Conservation (phyloP, 2,113 vertebrate species). For the Alces alces region DNA sequence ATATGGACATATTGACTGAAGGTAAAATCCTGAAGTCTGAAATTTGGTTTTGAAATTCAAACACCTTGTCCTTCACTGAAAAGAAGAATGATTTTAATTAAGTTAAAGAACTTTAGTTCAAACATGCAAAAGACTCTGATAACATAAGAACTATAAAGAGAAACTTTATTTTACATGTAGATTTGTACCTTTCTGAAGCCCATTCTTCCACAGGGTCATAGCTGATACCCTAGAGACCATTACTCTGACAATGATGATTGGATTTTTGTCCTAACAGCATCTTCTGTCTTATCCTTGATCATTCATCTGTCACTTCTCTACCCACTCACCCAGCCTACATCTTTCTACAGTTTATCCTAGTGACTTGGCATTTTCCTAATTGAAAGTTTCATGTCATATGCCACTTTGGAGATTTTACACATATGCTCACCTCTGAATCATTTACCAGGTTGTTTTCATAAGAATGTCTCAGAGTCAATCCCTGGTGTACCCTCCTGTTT, state of each 20-base stretch:
- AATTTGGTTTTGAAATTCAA: neutral
- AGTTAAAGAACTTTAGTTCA: neutral
- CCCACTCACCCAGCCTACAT: neutral
- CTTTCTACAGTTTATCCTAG: neutral
- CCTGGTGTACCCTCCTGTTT: neutral
- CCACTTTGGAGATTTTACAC: neutral
- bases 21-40: neutral
- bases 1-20: neutral
- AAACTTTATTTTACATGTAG: neutral
- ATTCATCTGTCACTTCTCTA: neutral
- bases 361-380: conserved; percentile 43
- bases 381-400: neutral
- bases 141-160: neutral
- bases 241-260: neutral
- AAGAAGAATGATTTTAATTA: neutral
- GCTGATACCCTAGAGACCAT: neutral
- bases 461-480: neutral
- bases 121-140: neutral
- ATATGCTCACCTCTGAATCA: conserved; percentile 50
- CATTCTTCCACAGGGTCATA: neutral
- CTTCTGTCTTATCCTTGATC: neutral
- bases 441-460: neutral
- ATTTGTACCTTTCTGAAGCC: neutral
- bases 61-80: neutral
- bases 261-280: neutral